A percentile compares a stretch with the other conserved stretches of the same genome.
These are phyloP conservation scores for Salvelinus namaycush DNA, from an alignment of 2,113 vertebrate species.

Conservation along the genomic window DNA sequence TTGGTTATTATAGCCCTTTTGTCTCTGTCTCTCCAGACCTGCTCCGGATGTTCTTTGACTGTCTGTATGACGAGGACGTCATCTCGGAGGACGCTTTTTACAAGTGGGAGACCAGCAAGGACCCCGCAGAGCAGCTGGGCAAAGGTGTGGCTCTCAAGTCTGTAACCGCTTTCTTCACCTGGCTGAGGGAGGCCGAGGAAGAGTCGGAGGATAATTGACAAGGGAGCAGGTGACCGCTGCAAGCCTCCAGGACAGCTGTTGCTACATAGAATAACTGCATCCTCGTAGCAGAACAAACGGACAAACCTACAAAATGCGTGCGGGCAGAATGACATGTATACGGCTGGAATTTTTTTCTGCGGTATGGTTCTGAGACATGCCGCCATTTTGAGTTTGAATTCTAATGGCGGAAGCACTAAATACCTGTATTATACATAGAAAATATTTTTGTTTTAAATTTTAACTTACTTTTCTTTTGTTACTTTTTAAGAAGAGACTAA, in stretches of 20 bases:
- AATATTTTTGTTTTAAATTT: constrained; percentile 95
- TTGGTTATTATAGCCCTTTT: background rate
- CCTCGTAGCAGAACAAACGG: constrained; percentile 63
- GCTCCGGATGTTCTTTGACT: constrained; percentile 98
- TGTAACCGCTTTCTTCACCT: constrained; percentile 95
- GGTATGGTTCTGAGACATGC: constrained; percentile 78
- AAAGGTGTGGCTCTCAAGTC: constrained; percentile 96
- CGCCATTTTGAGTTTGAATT: constrained; percentile 74
- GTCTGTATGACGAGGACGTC: constrained; percentile 97
- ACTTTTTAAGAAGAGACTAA: constrained; percentile 94
- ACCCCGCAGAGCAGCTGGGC: constrained; percentile 90
- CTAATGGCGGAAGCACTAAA: constrained; percentile 86
- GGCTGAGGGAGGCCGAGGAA: constrained; percentile 97
- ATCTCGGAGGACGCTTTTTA: constrained; percentile 99
- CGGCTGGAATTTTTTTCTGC: constrained; percentile 78
- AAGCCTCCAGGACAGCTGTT: constrained; percentile 84
- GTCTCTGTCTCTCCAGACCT: constrained; percentile 75
- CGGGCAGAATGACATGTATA: constrained; percentile 71
- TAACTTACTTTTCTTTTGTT: constrained; percentile 84
- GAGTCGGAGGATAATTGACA: constrained; percentile 97
- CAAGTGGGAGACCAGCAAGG: constrained; percentile 95
- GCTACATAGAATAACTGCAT: constrained; percentile 71
- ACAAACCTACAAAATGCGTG: constrained; percentile 70
- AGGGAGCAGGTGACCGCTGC: constrained; percentile 71
- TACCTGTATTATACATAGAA: constrained; percentile 98